A percentile compares a stretch with the other conserved stretches of the same genome.
Conservation (phyloP, 2,113 vertebrate genomes). For the Catagonus wagneri region DNA sequence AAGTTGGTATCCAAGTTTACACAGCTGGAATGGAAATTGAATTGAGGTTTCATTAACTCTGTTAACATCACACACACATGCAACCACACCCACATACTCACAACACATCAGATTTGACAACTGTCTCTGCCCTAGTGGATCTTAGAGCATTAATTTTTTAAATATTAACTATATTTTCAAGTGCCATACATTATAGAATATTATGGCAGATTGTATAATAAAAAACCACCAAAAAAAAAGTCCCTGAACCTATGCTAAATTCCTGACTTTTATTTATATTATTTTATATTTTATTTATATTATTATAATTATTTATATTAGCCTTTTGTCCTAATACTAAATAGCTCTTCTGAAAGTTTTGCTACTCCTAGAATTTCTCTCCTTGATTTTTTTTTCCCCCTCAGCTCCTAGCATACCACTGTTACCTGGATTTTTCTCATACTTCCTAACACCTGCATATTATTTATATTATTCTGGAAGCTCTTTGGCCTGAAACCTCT, state of each 20-base stretch:
- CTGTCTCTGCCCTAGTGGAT: neutral
- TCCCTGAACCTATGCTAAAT: neutral
- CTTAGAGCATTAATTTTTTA: neutral
- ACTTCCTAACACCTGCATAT: rapidly evolving
- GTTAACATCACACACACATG: neutral
- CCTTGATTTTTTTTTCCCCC: rapidly evolving
- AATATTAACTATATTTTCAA: neutral
- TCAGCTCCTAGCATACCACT: neutral
- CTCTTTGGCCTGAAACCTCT: neutral
- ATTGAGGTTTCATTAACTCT: neutral
- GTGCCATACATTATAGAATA: neutral
- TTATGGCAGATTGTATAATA: neutral
- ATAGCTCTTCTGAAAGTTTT: neutral
- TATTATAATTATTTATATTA: neutral
- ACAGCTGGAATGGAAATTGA: neutral
- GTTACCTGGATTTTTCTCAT: neutral
- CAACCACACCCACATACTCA: neutral
- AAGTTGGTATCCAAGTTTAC: neutral
- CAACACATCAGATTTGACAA: neutral
- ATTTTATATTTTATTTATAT: neutral
- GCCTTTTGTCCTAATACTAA: neutral
- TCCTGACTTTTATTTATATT: neutral
- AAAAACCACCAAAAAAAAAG: neutral
- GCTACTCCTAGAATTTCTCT: neutral
- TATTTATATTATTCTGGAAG: neutral